Base-by-base conservation (phyloP, 1,140 invertebrate species). In the Sweltsa coloradensis region DNA sequence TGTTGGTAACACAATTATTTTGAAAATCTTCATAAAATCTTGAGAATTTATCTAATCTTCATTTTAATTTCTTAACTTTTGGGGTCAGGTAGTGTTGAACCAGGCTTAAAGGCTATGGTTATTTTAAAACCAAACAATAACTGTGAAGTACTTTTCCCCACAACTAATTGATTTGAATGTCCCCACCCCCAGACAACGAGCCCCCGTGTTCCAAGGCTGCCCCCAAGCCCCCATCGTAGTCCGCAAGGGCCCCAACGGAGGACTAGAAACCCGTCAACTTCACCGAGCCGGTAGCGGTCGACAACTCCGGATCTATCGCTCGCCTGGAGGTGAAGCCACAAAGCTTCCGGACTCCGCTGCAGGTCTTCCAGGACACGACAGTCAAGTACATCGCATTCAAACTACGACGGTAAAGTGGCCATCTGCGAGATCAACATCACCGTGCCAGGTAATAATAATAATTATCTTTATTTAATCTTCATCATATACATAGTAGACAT, bases 371-470 rank as follows among this genome's bases (percentile, higher is more conserved):
- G 58, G 89, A 95, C 50, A 89, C 85, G 49, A 84, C 92, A 27
- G 87, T 97, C 0, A 87, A 94, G 72, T 97, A 97, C 57, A 81
- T 93, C 3, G 93, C 93, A 1, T 96, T 89, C 58, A 93, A n/a
- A 97, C 69, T 91, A 90, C 58, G 92, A 97, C 63, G 93, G 93
- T 53, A 97, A 97, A 60, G 89, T 94, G 19, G 93, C 92, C 21
- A 94, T 95, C 62, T 97, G 93, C 60, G 85, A 91, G 72, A 89
- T 97, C 3, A 94, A 94, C 57, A 92, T 95, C 16, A 93, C 89
- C 5, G 87, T 93, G 3, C 86, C 87, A 25, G 78, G 74, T 76
- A 65, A 60, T 51, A n/a, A n/a, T n/a, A n/a, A n/a, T n/a, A n/a
- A n/a, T n/a, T n/a, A n/a, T n/a, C n/a, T n/a, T n/a, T n/a, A n/a